Base-by-base conservation (phyloP, 2,113 vertebrate genomes). In the Scytalopus superciliaris region DNA sequence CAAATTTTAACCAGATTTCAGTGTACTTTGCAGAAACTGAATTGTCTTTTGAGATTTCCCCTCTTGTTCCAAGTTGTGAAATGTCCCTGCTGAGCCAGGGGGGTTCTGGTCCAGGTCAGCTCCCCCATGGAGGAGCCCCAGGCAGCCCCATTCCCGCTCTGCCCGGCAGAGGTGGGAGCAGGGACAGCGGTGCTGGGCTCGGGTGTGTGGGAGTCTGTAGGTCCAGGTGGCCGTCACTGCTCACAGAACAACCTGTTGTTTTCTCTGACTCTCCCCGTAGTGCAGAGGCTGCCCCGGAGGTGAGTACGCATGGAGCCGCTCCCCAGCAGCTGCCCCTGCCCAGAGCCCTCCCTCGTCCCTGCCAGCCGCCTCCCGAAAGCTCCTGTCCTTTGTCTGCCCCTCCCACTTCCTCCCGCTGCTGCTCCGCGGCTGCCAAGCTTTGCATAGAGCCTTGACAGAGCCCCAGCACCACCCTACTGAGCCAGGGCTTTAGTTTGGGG, bases 341-440 rank as follows among this genome's bases (percentile, higher is more conserved):
- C 59, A 77, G 68, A 92, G 50, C 67, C 81, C 27, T 84, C 67
- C 90, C 70, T 75, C 2, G 19, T 44, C 78, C 94, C 84, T 59
- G 57, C 72, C 66, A 52, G 4, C 24, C 6, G 55, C 68, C 67
- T 80, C 70, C 84, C 75, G 27, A 69, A 73, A 97, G 63, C 90
- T 96, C 90, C 39, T 70, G 50, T 83, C 69, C 75, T 83, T 83
- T 79, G 67, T 87, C 59, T 90, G 63, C 83, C 72, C 79, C 87
- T 94, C 59, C 39, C 73, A 47, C 47, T 23, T 22, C 88, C 55
- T 94, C 84, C 85, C 91, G 30, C 27, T 70, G 87, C 84, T 92
- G 87, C 92, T 93, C 89, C 91, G 91, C 82, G 37, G 90, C 89
- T 94, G 82, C 92, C 87, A 82, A 67, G 95, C 96, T 96, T 97